Percentiles rank a stretch among this genome's conserved stretches.
Conservation (phyloP, 2,888 invertebrate genomes). For the Philhelius pedissequus region DNA sequence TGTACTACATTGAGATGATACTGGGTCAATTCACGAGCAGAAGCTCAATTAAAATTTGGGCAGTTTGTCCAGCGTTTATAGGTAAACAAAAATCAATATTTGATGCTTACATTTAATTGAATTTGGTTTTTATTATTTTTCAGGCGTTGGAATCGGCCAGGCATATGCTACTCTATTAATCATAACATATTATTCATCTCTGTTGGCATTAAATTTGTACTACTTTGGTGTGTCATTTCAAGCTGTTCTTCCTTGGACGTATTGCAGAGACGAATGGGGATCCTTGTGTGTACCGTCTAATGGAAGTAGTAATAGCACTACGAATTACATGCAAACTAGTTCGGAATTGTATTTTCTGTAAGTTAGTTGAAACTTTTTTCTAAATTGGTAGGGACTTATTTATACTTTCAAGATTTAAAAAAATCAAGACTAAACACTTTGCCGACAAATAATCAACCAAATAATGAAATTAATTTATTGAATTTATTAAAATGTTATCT, state of each 20-base stretch:
- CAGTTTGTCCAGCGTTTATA: conserved; percentile 85
- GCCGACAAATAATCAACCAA: no score
- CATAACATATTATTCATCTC: conserved; percentile 87
- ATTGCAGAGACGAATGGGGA: conserved; percentile 80
- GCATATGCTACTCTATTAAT: conserved; percentile 83
- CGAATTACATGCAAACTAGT: conserved; percentile 79
- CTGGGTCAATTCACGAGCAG: conserved; percentile 91
- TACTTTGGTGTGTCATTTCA: conserved; percentile 87
- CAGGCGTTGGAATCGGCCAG: conserved; percentile 86
- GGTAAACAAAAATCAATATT: conserved; percentile 79
- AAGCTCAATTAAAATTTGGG: conserved; percentile 87
- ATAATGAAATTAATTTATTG: no score
- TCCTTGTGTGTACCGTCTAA: conserved; percentile 73
- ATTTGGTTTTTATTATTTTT: conserved; percentile 45
- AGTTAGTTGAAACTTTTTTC: no score
- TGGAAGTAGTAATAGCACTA: conserved; percentile 9
- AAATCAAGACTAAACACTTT: no score
- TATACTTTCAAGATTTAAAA: no score
- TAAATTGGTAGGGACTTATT: no score
- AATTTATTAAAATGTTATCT: no score
- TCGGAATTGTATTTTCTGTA: conserved; percentile 83
- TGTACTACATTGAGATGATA: conserved; percentile 91
- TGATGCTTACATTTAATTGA: background rate
- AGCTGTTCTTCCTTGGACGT: conserved; percentile 85
- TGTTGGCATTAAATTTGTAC: conserved; percentile 86